A percentile compares a stretch with the other conserved stretches of the same genome.
These are phyloP conservation scores for Siniperca chuatsi DNA, from an alignment of 2,113 vertebrate species.

Conservation along the genomic window DNA sequence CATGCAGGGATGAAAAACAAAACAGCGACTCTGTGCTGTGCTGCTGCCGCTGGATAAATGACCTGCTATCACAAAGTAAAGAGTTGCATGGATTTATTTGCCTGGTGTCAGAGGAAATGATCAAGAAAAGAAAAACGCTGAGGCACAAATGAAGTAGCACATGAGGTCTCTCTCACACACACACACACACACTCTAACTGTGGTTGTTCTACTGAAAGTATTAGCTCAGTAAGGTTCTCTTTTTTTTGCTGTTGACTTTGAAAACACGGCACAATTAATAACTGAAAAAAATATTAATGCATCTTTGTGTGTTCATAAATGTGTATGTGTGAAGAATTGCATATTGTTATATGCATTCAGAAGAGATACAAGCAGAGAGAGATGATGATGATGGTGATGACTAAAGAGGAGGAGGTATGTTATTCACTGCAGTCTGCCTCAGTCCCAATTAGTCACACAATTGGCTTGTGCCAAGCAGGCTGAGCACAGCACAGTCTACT, in stretches of 20 bases:
- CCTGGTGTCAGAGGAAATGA: slow-evolving; percentile 32
- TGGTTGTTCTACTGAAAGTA: slow-evolving; percentile 2
- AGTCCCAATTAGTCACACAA: slow-evolving; percentile 72
- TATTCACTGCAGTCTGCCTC: slow-evolving; percentile 66
- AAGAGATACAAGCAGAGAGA: not conserved
- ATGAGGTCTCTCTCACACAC: slow-evolving; percentile 1
- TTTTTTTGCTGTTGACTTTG: slow-evolving; percentile 29
- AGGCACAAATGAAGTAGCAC: slow-evolving; percentile 20
- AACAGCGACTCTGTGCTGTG: not conserved
- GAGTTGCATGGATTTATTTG: slow-evolving; percentile 40
- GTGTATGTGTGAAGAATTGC: slow-evolving; percentile 2
- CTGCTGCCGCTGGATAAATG: slow-evolving; percentile 49
- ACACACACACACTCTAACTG: slow-evolving; percentile 1
- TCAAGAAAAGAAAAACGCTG: slow-evolving; percentile 26
- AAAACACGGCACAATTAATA: slow-evolving; percentile 17
- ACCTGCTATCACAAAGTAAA: slow-evolving; percentile 33
- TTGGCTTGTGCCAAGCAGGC: slow-evolving; percentile 60
- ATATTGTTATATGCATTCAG: slow-evolving; percentile 39
- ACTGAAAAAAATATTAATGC: not conserved
- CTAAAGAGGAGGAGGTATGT: slow-evolving; percentile 52
- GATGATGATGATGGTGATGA: slow-evolving; percentile 34
- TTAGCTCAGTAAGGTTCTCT: slow-evolving; percentile 2
- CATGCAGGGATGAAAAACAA: slow-evolving; percentile 40
- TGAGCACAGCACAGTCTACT: slow-evolving; percentile 59
- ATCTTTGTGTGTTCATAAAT: not conserved